Percentiles rank a stretch among this genome's conserved stretches.
Evolutionary conservation across 2,888 invertebrate species (phyloP).

Genomic region (Caenorhabditis sulstoni): DNA sequence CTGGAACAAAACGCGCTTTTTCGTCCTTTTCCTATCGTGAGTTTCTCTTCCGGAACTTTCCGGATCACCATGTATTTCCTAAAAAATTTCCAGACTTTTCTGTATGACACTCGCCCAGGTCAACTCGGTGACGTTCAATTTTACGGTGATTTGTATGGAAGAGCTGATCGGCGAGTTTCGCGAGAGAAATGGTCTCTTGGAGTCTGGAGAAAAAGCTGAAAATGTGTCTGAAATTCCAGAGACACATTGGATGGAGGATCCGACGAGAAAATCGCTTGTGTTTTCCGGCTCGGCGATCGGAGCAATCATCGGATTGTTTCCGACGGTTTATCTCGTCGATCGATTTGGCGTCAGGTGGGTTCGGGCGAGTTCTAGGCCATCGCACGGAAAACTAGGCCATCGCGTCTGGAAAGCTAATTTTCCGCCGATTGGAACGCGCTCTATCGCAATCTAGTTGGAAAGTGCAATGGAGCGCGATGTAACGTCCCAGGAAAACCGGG

Average conservation of each 20-base stretch:
- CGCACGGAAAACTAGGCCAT: too few species aligned
- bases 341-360: constrained; percentile 15
- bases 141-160: constrained; percentile 56
- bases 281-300: constrained; percentile 44
- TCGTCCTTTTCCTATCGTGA: constrained; percentile 1
- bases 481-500: too few species aligned
- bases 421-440: too few species aligned
- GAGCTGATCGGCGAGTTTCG: constrained; percentile 6
- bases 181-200: background rate
- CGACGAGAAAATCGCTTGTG: constrained; percentile 24
- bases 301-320: constrained; percentile 27
- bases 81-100: constrained; percentile 29
- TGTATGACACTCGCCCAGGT: constrained; percentile 37
- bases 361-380: background rate
- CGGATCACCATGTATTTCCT: too few species aligned
- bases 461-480: too few species aligned
- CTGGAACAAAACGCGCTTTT: constrained; percentile 3
- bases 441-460: too few species aligned
- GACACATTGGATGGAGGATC: constrained; percentile 28
- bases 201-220: too few species aligned
- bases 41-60: background rate
- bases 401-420: too few species aligned
- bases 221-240: constrained; percentile 4
- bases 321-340: constrained; percentile 18
- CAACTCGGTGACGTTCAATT: constrained; percentile 42